Conservation (phyloP, 2,797 vertebrate species). For the Myiothlypis coronata region DNA sequence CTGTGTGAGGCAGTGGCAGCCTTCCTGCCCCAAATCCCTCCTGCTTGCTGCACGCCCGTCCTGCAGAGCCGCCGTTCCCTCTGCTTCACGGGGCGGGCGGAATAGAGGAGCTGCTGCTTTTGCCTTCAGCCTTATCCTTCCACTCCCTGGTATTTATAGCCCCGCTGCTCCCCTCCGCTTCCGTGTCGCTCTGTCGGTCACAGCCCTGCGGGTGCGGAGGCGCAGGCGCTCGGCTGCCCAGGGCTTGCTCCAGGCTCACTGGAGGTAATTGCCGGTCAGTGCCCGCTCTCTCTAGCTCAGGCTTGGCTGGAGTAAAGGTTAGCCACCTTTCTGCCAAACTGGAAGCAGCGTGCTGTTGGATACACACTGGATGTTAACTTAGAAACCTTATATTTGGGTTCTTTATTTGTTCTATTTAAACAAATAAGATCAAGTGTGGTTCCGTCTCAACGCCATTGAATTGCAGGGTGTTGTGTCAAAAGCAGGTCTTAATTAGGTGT, state of each 20-base stretch:
- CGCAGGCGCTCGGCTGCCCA: fast-evolving
- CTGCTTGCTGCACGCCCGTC: fast-evolving
- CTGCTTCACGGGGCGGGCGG: background rate
- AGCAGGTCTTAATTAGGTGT: background rate
- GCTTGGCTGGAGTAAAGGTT: background rate
- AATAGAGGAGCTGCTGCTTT: background rate
- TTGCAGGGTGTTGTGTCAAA: background rate
- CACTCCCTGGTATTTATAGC: background rate
- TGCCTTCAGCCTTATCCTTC: background rate
- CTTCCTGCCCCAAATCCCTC: background rate
- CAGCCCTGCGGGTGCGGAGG: background rate
- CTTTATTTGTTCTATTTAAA: background rate
- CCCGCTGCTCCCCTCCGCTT: background rate
- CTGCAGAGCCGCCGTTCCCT: background rate
- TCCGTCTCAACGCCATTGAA: background rate
- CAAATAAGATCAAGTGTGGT: background rate
- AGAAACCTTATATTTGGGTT: background rate
- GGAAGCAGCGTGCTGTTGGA: background rate
- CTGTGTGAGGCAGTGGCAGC: fast-evolving
- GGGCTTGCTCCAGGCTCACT: background rate
- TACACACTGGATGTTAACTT: background rate
- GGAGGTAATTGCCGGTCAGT: conserved; percentile 19
- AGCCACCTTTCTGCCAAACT: background rate
- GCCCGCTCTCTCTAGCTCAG: background rate
- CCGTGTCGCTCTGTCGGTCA: background rate